A percentile compares a stretch with the other conserved stretches of the same genome.
Conservation (phyloP, 2,888 invertebrate genomes). For the Leucania comma region DNA sequence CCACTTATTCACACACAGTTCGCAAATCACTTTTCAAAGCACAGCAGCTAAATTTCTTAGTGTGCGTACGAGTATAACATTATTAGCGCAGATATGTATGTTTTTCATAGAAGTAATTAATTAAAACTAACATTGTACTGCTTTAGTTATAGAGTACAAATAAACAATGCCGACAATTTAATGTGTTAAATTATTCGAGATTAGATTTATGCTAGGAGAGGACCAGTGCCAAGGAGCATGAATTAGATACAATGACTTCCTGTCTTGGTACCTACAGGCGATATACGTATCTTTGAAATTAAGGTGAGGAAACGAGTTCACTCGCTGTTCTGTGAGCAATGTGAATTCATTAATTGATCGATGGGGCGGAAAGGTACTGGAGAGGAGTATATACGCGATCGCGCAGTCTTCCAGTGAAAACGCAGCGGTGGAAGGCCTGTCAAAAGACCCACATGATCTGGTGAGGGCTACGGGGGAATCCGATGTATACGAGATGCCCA, state of each 20-base stretch:
- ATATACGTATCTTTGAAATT: conserved; percentile 9
- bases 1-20: conserved; percentile 8
- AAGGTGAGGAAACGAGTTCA: neutral
- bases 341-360: no score
- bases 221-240: conserved; percentile 66
- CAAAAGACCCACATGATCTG: no score
- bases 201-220: conserved; percentile 57
- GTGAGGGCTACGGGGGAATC: no score
- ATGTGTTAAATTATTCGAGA: conserved; percentile 59
- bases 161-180: conserved; percentile 58
- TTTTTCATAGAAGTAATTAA: conserved; percentile 48
- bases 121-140: conserved; percentile 40
- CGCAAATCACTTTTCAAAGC: no score
- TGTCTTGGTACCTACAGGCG: conserved; percentile 25
- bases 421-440: no score
- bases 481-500: no score
- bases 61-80: neutral
- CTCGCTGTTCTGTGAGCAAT: no score
- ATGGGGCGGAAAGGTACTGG: no score
- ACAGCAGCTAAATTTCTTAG: conserved; percentile 23
- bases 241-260: conserved; percentile 61
- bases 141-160: conserved; percentile 31
- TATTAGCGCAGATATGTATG: conserved; percentile 17
- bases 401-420: no score
- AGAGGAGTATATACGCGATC: no score